Evolutionary conservation across 2,888 invertebrate species (phyloP).

Genomic region (Caenorhabditis drosophilae): DNA sequence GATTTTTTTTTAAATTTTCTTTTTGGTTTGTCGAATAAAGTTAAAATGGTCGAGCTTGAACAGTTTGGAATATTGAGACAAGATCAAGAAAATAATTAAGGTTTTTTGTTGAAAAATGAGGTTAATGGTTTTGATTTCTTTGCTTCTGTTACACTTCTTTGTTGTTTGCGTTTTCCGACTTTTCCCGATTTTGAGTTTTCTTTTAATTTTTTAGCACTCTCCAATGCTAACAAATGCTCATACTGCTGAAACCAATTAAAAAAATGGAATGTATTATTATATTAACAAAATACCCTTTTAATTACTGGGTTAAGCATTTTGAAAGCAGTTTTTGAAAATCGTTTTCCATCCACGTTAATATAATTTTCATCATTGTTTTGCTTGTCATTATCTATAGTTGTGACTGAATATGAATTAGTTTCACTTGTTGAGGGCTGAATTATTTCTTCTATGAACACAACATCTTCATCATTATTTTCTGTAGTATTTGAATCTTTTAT

Average conservation of each 20-base stretch:
- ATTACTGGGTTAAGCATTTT: constrained; percentile 1
- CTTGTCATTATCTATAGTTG: constrained; percentile 6
- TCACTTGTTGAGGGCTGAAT: background rate
- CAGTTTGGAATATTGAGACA: too few relatives aligned
- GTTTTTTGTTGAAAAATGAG: constrained; percentile 22
- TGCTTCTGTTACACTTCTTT: background rate
- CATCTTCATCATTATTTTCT: constrained; percentile 3
- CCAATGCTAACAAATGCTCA: constrained; percentile 29
- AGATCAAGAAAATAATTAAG: too few relatives aligned
- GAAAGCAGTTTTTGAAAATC: background rate
- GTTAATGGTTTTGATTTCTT: constrained; percentile 9
- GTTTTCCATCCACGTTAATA: constrained; percentile 12
- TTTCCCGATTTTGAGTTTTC: background rate
- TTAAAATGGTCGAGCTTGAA: too few relatives aligned
- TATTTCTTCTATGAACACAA: constrained; percentile 8
- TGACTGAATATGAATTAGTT: constrained; percentile 6
- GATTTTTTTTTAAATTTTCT: background rate
- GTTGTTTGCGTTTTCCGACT: background rate
- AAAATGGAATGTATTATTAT: background rate
- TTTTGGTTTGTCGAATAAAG: too few relatives aligned
- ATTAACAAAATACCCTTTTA: constrained; percentile 2
- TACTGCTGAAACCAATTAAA: constrained; percentile 24
- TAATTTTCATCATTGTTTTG: constrained; percentile 6
- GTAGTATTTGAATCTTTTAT: background rate
- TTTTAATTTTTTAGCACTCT: constrained; percentile 20